These are phyloP conservation scores for Botrylloides violaceus DNA, from an alignment of 23 tunicate species.

Conservation along the genomic window DNA sequence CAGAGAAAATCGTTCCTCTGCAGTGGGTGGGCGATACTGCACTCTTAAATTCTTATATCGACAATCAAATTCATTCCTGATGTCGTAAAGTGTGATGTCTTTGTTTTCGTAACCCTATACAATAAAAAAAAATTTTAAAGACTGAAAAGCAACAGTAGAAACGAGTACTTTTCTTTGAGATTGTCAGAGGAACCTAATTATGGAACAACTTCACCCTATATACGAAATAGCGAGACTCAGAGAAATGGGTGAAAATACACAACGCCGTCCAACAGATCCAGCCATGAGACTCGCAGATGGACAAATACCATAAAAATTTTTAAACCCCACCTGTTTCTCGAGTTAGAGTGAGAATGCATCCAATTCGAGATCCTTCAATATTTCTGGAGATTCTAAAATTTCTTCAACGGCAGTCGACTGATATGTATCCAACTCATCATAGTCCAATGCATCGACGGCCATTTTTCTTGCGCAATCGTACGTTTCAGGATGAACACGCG, in stretches of 20 bases:
- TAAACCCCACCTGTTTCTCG: slow-evolving; percentile 82
- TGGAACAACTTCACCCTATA: too few relatives aligned
- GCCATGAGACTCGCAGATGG: too few relatives aligned
- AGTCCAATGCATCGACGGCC: slow-evolving; percentile 94
- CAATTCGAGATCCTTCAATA: slow-evolving; percentile 86
- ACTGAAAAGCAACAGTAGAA: background rate
- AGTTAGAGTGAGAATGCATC: slow-evolving; percentile 93
- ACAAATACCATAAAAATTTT: too few relatives aligned
- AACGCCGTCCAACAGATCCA: too few relatives aligned
- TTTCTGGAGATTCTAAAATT: slow-evolving; percentile 83
- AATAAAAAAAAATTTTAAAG: background rate
- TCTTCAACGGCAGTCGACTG: slow-evolving; percentile 79
- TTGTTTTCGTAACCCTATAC: slow-evolving; percentile 83
- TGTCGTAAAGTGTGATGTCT: slow-evolving; percentile 89
- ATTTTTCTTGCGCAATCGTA: slow-evolving; percentile 99
- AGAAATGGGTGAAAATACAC: too few relatives aligned
- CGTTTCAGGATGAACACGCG: slow-evolving; percentile 97
- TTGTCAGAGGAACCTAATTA: too few relatives aligned
- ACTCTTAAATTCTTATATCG: slow-evolving; percentile 77
- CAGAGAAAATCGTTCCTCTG: slow-evolving; percentile 77
- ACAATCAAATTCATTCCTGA: slow-evolving; percentile 76
- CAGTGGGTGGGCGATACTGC: slow-evolving; percentile 55
- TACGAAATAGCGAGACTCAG: too few relatives aligned
- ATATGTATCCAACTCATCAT: slow-evolving; percentile 83
- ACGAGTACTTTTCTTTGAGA: background rate